These are phyloP conservation scores for Rhizomys pruinosus DNA, from an alignment of 2,113 vertebrate species.

Conservation along the genomic window DNA sequence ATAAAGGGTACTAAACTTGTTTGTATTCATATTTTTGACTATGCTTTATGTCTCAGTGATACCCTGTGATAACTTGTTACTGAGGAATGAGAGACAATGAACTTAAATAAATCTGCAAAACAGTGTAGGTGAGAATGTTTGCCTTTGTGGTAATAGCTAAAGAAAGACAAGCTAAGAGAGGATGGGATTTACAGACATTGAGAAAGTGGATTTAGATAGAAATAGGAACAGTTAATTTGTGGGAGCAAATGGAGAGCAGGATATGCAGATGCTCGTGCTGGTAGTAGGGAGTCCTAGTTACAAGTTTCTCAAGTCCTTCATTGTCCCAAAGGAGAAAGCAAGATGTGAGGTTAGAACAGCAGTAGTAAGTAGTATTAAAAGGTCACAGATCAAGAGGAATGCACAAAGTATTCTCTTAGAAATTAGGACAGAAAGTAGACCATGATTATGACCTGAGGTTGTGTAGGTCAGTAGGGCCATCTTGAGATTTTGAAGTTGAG, in stretches of 20 bases:
- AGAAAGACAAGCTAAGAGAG: neutral
- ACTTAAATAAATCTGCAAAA: neutral
- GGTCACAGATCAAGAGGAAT: neutral
- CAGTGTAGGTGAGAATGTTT: neutral
- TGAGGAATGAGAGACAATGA: neutral
- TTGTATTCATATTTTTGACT: neutral
- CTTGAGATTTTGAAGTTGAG: neutral
- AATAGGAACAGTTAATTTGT: neutral
- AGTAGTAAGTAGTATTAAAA: neutral
- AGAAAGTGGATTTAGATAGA: constrained; percentile 7
- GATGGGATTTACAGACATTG: neutral
- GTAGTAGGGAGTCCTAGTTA: neutral
- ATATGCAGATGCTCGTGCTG: neutral
- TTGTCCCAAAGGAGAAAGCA: neutral
- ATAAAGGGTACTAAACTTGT: neutral
- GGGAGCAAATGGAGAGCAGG: neutral
- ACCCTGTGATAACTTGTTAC: neutral
- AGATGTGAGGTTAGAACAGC: neutral
- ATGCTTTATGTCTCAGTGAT: neutral
- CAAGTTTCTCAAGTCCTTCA: neutral
- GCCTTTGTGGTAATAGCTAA: neutral
- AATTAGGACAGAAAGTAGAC: neutral
- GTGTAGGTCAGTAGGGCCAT: neutral
- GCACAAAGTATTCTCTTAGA: neutral
- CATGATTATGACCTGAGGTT: neutral